phyloP scores from a whole-genome alignment of 2,113 vertebrate genomes.

The Arizona elegans region DNA sequence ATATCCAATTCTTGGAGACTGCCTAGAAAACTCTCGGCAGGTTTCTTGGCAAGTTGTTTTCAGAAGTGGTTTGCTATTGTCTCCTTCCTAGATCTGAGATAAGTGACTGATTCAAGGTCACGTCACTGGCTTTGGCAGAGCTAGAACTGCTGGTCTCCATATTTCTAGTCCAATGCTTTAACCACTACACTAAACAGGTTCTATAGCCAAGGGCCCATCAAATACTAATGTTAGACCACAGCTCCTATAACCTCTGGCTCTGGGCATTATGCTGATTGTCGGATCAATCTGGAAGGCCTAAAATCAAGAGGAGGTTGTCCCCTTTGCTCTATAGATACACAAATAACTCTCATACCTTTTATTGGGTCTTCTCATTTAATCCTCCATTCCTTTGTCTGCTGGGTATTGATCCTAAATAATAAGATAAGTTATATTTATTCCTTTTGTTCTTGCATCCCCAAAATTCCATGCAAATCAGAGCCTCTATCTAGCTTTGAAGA shows the following conservation, averaged over 20 bases:
- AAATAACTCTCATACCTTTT: neutral
- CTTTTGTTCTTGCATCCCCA: neutral
- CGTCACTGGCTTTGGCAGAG: neutral
- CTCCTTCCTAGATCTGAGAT: neutral
- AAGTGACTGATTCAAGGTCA: neutral
- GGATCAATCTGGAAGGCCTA: neutral
- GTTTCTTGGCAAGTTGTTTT: neutral
- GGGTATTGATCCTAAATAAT: neutral
- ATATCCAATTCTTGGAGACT: neutral
- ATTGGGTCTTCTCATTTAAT: neutral
- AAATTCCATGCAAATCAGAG: neutral
- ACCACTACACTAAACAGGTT: neutral
- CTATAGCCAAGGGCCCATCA: neutral
- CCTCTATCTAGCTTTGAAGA: neutral
- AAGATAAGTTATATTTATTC: neutral
- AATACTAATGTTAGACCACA: neutral
- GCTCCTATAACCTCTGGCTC: neutral
- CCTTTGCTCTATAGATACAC: neutral
- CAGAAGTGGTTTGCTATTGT: neutral
- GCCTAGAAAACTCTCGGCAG: neutral
- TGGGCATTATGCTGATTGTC: neutral
- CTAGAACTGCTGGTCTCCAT: neutral
- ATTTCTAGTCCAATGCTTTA: neutral
- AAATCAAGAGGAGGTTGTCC: neutral
- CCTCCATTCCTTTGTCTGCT: constrained; percentile 2